Percentiles rank a stretch among this genome's conserved stretches.
phyloP scores from a whole-genome alignment of 2,797 vertebrate species.

The Decapterus maruadsi region DNA sequence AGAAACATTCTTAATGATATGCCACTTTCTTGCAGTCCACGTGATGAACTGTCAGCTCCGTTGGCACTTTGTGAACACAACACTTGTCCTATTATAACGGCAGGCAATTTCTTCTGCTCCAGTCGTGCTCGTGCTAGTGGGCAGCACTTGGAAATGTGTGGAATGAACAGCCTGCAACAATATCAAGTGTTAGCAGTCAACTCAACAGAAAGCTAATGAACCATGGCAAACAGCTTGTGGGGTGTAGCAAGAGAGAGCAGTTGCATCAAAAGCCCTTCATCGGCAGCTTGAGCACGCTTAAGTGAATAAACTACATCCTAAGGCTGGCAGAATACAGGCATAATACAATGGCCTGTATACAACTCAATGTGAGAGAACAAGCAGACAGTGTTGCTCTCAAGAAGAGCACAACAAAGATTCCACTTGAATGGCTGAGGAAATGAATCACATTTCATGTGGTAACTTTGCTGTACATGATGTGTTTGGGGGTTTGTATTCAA shows the following conservation, averaged over 20 bases:
- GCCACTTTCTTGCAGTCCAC: conserved; percentile 31
- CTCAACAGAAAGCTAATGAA: conserved; percentile 84
- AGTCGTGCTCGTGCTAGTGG: conserved; percentile 60
- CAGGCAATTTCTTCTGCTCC: conserved; percentile 46
- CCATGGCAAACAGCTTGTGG: conserved; percentile 83
- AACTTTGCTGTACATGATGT: conserved; percentile 9
- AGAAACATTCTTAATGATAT: conserved; percentile 24
- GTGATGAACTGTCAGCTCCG: conserved; percentile 44
- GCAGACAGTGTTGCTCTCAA: conserved; percentile 27
- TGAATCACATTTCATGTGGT: conserved; percentile 1
- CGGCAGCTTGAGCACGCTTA: conserved; percentile 66
- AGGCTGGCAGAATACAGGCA: conserved; percentile 71
- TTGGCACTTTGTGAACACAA: conserved; percentile 52
- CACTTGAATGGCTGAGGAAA: conserved; percentile 35
- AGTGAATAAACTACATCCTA: conserved; percentile 78
- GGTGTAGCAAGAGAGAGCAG: conserved; percentile 73
- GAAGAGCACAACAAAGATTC: conserved; percentile 38
- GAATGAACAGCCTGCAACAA: conserved; percentile 79
- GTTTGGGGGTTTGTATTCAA: background rate
- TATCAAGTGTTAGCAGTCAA: conserved; percentile 82
- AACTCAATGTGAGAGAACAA: conserved; percentile 48
- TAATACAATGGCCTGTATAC: conserved; percentile 69
- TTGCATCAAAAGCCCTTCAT: conserved; percentile 80
- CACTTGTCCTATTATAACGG: conserved; percentile 57
- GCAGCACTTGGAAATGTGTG: conserved; percentile 67